A percentile compares a stretch with the other conserved stretches of the same genome.
phyloP scores from a whole-genome alignment of 1,140 invertebrate species.

The Adoxophyes honmai region DNA sequence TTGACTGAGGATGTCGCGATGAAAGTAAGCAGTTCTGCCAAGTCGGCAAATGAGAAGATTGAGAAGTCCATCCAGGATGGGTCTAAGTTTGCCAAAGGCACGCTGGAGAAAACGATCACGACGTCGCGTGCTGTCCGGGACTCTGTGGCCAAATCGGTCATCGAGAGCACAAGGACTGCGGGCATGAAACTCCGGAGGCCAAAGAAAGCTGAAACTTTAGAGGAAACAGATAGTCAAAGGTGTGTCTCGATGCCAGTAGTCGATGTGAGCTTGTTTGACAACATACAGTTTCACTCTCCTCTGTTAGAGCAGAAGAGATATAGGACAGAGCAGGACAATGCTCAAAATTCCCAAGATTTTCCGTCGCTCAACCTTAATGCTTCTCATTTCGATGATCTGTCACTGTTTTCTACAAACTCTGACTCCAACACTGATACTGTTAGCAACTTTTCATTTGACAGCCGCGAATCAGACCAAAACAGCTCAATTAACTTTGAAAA shows the following conservation, averaged over 20 bases:
- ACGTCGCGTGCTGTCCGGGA: slow-evolving; percentile 57
- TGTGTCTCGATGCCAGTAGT: slow-evolving; percentile 59
- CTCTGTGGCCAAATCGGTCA: slow-evolving; percentile 62
- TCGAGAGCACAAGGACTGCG: slow-evolving; percentile 54
- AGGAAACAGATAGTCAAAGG: slow-evolving; percentile 40
- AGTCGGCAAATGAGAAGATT: slow-evolving; percentile 55
- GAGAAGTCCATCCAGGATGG: slow-evolving; percentile 60
- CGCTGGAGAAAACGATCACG: slow-evolving; percentile 58
- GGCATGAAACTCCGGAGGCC: slow-evolving; percentile 44
- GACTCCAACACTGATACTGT: slow-evolving; percentile 52
- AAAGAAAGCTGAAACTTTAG: slow-evolving; percentile 39
- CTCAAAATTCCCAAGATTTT: slow-evolving; percentile 24
- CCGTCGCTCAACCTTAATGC: slow-evolving; percentile 45
- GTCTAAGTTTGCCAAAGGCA: slow-evolving; percentile 63
- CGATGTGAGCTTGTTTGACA: slow-evolving; percentile 66
- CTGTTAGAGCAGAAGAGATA: slow-evolving; percentile 56
- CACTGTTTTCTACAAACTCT: slow-evolving; percentile 57
- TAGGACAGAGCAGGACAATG: slow-evolving; percentile 31
- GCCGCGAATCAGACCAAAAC: slow-evolving; percentile 47
- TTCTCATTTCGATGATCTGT: slow-evolving; percentile 55
- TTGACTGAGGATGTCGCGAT: slow-evolving; percentile 59
- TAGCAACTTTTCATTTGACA: slow-evolving; percentile 55
- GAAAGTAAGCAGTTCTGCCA: slow-evolving; percentile 55
- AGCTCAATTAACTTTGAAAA: slow-evolving; percentile 29
- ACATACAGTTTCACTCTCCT: slow-evolving; percentile 67